Base-by-base conservation (phyloP, 92 coral and sea anemone species). In the Siderastrea radians region DNA sequence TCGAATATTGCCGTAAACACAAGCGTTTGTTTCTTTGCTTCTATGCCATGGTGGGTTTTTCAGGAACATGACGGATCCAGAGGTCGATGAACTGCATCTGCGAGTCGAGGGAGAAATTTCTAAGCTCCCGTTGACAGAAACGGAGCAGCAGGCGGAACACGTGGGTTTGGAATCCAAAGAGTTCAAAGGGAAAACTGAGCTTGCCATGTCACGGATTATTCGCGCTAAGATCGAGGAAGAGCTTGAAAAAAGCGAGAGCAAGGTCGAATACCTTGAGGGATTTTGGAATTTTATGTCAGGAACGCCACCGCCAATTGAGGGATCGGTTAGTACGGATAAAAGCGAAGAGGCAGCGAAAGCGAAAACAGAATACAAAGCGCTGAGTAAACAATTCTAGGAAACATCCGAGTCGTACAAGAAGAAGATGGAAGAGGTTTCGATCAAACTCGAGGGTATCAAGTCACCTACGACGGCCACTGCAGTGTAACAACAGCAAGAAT, bases 91-190 rank as follows among this genome's bases (percentile, higher is more conserved):
- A 26, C 38, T 26, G 38, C 38, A 26, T 26, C 38, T 26, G 38
- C 38, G 38, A 26, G 38, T 26, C 38, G 38, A 0, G 38, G 38
- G 38, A 26, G 38, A 0, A 26, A 0, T 26, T 26, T 26, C 38
- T 26, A 26, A 57, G 68, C 80, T 75, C 80, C 80, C 80, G 12
- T 11, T 75, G 14, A 3, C 38, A 19, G 51, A 76, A 78, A 79
- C 47, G 83, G 72, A 79, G 83, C 83, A 79, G 73, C 64, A 63
- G 48, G 73, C 61, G 83, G 83, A 79, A 52, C 47, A 79, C 50
- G 72, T 79, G 52, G 72, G 82, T 15, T 15, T 79, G 46, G 83
- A 64, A 62, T 79, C 73, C 6, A 79, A 63, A 58, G 83, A 79
- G 49, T 62, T 47, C 60, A 79, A 79, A 79, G 83, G 83, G 7